Evolutionary conservation across 2,888 invertebrate genomes (phyloP).

Genomic region (Platycnemis pennipes): DNA sequence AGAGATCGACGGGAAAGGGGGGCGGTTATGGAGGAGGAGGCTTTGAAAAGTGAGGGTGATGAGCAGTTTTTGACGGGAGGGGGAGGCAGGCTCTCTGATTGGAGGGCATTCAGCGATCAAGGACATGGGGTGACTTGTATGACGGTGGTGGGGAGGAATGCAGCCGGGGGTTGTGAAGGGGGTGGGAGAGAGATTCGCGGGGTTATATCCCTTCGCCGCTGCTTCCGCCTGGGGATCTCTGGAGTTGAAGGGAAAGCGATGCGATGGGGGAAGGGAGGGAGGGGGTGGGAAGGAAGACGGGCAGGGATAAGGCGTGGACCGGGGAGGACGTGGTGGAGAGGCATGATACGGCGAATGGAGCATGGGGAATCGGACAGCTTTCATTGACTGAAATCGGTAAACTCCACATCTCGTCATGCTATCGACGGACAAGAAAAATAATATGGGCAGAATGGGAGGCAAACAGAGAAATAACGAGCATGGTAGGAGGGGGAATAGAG

Average conservation of each 20-base stretch:
- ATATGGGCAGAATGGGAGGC: too few relatives aligned
- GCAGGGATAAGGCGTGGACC: not conserved
- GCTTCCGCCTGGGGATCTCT: constrained; percentile 18
- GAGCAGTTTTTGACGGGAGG: constrained; percentile 58
- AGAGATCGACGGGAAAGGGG: too few relatives aligned
- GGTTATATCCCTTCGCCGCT: not conserved
- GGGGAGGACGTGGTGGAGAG: not conserved
- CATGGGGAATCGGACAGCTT: not conserved
- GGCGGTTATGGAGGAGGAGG: too few relatives aligned
- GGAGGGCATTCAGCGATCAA: constrained; percentile 66
- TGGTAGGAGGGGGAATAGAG: too few relatives aligned
- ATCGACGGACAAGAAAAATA: not conserved
- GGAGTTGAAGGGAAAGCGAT: constrained; percentile 54
- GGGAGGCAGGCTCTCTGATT: constrained; percentile 19
- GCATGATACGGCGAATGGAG: not conserved
- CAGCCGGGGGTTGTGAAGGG: not conserved
- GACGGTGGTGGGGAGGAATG: constrained; percentile 19
- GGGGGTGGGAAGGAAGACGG: not conserved
- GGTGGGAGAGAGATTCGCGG: constrained; percentile 22
- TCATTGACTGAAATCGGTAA: not conserved
- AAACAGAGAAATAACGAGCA: too few relatives aligned
- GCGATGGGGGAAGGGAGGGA: not conserved
- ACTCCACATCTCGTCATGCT: not conserved
- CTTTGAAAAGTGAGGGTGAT: constrained; percentile 61
- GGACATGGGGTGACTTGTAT: not conserved